Percentiles rank a stretch among this genome's conserved stretches.
Evolutionary conservation across 2,113 vertebrate species (phyloP).

Genomic region (Tachysurus fulvidraco): DNA sequence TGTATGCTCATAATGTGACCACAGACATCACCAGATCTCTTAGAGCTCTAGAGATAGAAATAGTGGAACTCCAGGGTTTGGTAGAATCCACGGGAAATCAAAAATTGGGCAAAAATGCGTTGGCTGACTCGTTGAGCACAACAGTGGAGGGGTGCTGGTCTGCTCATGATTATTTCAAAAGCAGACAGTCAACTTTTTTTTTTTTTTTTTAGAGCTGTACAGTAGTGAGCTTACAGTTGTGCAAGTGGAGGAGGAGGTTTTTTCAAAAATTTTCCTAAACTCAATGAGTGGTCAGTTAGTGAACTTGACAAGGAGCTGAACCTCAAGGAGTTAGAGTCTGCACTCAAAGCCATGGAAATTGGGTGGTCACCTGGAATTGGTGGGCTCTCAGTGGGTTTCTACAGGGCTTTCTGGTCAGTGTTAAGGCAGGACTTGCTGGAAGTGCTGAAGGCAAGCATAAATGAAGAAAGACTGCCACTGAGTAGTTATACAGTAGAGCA

Average conservation of each 20-base stretch:
- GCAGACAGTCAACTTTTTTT: background rate
- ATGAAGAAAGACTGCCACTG: background rate
- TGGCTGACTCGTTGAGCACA: background rate
- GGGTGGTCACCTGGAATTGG: background rate
- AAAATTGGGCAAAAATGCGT: no score
- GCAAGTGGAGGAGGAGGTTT: no score
- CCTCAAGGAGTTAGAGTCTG: background rate
- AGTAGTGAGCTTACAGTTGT: background rate
- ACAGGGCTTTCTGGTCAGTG: background rate
- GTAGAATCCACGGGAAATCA: background rate
- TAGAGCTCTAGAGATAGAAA: background rate
- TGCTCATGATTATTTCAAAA: background rate
- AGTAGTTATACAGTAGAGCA: background rate
- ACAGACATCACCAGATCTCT: background rate
- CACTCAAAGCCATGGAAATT: background rate
- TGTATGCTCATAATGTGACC: no score
- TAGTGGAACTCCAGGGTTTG: background rate
- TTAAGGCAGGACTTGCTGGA: background rate
- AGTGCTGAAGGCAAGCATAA: background rate
- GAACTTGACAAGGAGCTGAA: no score
- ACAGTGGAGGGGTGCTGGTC: background rate
- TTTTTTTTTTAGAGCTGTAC: background rate
- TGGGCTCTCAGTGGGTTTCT: background rate
- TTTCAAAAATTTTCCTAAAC: no score
- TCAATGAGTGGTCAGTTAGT: background rate